Base-by-base conservation (phyloP, 1,140 invertebrate species). In the Campoletis sonorensis region DNA sequence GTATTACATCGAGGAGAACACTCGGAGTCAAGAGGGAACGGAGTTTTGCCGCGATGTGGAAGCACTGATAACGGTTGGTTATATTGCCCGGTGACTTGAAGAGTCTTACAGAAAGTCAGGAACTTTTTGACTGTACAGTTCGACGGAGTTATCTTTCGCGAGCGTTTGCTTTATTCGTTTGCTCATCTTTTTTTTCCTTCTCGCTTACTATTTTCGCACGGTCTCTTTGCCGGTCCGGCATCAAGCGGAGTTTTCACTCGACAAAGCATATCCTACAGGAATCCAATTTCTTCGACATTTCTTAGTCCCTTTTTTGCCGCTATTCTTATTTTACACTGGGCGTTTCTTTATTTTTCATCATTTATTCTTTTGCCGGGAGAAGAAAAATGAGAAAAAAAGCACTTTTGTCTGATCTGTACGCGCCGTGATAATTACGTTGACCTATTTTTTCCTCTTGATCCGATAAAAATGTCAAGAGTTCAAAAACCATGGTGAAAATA, bases 281-380 rank as follows among this genome's bases (percentile, higher is more conserved):
- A 77, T 77, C 30, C 75, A 64, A 64, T 64, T 77, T 77, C 75
- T 64, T 77, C 49, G 8, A 1, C 2, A 58, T 58, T 58, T n/a
- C 4, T 58, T 45, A 16, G 64, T 64, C 51, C 15, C 64, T 10
- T n/a, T 18, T 75, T 23, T 58, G 4, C 4, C 21, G 4, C 18
- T 73, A 13, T 51, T 33, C 37, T n/a, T 21, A 16, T 72, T 33
- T 72, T 37, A 37, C 37, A 37, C 37, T 37, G 37, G 4, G 10
- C 33, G n/a, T 21, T 16, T 26, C 11, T 26, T 23, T 49, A 7
- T 13, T 58, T 27, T 51, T 26, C 26, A 13, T 73, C 51, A 18
- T 33, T 73, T 73, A 26, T 27, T 73, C 15, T 73, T 2, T n/a
- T 3, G 3, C 71, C 11, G 5, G 5, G 11, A 45, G 10, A 37